Conservation (phyloP, 2,888 invertebrate species). For the Sphaeridia pumilis region DNA sequence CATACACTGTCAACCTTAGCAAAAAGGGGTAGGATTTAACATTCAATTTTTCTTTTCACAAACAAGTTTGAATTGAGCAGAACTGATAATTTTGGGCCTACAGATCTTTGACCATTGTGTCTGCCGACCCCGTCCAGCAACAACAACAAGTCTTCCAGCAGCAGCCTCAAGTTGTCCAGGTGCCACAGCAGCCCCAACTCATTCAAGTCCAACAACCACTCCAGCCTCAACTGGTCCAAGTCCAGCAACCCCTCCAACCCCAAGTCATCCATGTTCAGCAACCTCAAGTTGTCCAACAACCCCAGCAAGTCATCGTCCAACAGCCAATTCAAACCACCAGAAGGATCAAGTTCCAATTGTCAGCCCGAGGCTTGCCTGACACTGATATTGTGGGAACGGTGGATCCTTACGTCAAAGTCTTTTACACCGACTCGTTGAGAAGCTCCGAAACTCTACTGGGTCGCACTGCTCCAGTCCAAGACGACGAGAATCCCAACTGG, state of each 20-base stretch:
- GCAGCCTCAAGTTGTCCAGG: constrained; percentile 3
- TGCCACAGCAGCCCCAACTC: constrained; percentile 8
- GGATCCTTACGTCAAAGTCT: constrained; percentile 27
- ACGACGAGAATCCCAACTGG: constrained; percentile 30
- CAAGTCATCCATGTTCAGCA: not conserved
- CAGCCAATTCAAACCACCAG: too few species aligned
- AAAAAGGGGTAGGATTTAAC: constrained; percentile 28
- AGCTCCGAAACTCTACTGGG: constrained; percentile 22
- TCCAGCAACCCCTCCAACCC: not conserved
- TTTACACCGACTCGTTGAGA: constrained; percentile 20
- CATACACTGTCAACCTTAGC: constrained; percentile 25
- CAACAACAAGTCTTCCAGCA: not conserved
- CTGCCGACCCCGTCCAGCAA: constrained; percentile 18
- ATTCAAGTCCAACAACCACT: constrained; percentile 13
- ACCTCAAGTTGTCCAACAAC: not conserved
- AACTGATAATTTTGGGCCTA: too few species aligned
- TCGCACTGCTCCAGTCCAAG: constrained; percentile 23
- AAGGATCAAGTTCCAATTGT: constrained; percentile 27
- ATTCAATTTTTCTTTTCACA: not conserved
- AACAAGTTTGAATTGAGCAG: too few species aligned
- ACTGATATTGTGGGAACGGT: constrained; percentile 28
- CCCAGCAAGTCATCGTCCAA: too few species aligned
- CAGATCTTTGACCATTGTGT: constrained; percentile 23
- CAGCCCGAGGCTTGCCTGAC: constrained; percentile 20
- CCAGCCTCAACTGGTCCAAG: constrained; percentile 10